phyloP scores from a whole-genome alignment of 92 coral and sea anemone species.

The Paragorgia papillata region DNA sequence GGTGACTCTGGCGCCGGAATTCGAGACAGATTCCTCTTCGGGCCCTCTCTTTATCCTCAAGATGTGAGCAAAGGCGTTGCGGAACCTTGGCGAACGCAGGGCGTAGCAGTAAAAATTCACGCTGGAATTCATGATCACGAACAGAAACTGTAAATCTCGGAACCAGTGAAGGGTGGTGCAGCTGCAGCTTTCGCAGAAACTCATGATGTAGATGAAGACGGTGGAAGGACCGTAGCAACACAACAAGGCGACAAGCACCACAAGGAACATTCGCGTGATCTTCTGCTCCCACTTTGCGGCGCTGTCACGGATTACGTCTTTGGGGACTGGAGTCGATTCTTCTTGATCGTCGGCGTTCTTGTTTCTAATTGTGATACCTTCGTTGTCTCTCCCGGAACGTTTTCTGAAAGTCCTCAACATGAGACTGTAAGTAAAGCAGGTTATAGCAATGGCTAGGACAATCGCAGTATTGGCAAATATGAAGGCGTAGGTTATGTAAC shows the following conservation, averaged over 20 bases:
- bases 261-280: slow-evolving; percentile 50
- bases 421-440: slow-evolving; percentile 47
- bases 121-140: slow-evolving; percentile 53
- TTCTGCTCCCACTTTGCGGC: slow-evolving; percentile 57
- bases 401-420: slow-evolving; percentile 38
- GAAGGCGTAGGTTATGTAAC: slow-evolving; percentile 62
- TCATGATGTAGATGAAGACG: slow-evolving; percentile 48
- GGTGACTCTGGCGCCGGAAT: slow-evolving; percentile 23
- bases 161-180: slow-evolving; percentile 50
- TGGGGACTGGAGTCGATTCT: slow-evolving; percentile 26
- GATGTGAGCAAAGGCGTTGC: slow-evolving; percentile 57
- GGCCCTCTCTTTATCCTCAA: slow-evolving; percentile 15
- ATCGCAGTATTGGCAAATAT: slow-evolving; percentile 65
- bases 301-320: not conserved
- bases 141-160: slow-evolving; percentile 54
- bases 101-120: slow-evolving; percentile 76
- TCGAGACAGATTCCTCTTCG: not conserved
- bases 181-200: slow-evolving; percentile 51
- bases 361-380: slow-evolving; percentile 25
- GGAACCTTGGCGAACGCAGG: slow-evolving; percentile 67
- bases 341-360: not conserved
- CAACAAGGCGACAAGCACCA: slow-evolving; percentile 44
- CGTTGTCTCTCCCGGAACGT: slow-evolving; percentile 38
- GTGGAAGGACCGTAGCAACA: slow-evolving; percentile 50
- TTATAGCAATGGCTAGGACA: slow-evolving; percentile 49